These are phyloP conservation scores for Lepidostoma basale DNA, from an alignment of 1,140 invertebrate species.

Conservation along the genomic window DNA sequence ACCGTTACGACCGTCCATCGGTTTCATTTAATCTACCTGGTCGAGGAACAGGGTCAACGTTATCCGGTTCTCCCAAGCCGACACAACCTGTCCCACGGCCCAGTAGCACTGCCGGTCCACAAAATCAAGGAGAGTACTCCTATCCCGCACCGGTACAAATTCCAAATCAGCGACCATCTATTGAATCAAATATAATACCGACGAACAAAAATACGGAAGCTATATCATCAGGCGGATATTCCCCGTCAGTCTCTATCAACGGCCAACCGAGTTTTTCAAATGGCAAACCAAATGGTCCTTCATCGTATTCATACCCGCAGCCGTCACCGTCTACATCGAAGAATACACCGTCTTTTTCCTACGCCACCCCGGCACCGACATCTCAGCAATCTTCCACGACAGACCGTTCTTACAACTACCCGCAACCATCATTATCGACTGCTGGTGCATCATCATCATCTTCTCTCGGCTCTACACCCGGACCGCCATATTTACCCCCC, in stretches of 20 bases:
- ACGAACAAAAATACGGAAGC: background rate
- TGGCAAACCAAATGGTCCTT: background rate
- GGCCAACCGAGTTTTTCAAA: conserved; percentile 1
- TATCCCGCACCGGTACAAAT: conserved; percentile 14
- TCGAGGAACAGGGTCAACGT: conserved; percentile 1
- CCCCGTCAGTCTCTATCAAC: conserved; percentile 1
- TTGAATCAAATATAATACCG: conserved; percentile 6
- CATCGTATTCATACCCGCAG: background rate
- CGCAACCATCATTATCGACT: background rate
- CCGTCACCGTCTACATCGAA: background rate
- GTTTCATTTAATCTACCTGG: conserved; percentile 35
- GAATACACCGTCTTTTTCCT: background rate
- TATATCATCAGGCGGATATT: conserved; percentile 3
- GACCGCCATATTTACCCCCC: conserved; percentile 31
- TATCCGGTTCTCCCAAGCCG: conserved; percentile 2
- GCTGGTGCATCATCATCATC: background rate
- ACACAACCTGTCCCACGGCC: conserved; percentile 1
- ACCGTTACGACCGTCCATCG: conserved; percentile 38
- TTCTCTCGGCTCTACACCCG: conserved; percentile 8
- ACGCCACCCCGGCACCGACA: background rate
- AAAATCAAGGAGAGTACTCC: conserved; percentile 12
- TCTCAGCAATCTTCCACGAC: background rate
- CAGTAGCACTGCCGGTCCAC: background rate
- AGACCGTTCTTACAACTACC: background rate
- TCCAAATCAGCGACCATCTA: background rate